A percentile compares a stretch with the other conserved stretches of the same genome.
phyloP scores from a whole-genome alignment of 2,113 vertebrate species.

The Pampusana beccarii region DNA sequence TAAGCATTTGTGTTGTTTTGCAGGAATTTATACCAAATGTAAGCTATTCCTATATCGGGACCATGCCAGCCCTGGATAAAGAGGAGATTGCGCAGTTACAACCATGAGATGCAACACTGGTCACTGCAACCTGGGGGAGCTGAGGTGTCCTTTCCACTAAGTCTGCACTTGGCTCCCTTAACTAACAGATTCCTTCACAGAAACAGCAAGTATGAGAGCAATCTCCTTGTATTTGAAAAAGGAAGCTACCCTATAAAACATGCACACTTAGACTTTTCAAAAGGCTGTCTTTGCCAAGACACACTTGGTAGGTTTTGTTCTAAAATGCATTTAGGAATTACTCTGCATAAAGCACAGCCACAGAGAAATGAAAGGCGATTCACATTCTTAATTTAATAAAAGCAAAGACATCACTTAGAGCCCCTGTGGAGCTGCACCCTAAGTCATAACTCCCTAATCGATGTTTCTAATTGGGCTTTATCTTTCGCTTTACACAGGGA shows the following conservation, averaged over 20 bases:
- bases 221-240: not conserved
- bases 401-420: not conserved
- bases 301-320: not conserved
- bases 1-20: not conserved
- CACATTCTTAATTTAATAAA: not conserved
- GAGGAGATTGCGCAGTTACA: rapidly evolving
- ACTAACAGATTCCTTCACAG: not conserved
- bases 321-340: not conserved
- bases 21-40: not conserved
- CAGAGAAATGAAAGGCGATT: not conserved
- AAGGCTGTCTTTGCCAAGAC: not conserved
- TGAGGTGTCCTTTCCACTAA: not conserved
- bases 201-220: not conserved
- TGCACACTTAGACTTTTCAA: not conserved
- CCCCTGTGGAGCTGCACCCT: rapidly evolving
- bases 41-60: not conserved
- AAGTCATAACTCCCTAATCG: not conserved
- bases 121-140: not conserved
- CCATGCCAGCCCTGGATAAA: not conserved
- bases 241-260: not conserved
- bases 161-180: not conserved
- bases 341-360: not conserved
- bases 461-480: not conserved
- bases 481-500: not conserved
- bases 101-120: not conserved